phyloP scores from a whole-genome alignment of 2,888 invertebrate species.

The Lasioglossum villosulum region DNA sequence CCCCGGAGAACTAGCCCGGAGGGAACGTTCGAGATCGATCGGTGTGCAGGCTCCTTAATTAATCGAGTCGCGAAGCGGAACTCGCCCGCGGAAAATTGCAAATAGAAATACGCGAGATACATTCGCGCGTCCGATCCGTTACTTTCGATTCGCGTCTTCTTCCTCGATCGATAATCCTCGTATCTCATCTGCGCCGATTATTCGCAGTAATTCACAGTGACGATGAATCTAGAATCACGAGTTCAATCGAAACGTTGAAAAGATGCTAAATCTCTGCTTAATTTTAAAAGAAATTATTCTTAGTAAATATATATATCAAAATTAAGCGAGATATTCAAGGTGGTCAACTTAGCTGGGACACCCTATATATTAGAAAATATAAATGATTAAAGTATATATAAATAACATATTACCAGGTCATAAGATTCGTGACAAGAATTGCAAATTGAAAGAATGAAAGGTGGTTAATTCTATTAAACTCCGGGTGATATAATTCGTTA shows the following conservation, averaged over 20 bases:
- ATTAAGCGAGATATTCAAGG: no score
- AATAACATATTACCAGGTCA: no score
- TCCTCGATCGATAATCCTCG: background rate
- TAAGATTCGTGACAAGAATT: no score
- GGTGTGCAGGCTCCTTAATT: slow-evolving; percentile 34
- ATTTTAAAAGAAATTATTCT: no score
- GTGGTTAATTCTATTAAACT: background rate
- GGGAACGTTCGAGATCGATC: slow-evolving; percentile 13
- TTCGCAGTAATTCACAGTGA: background rate
- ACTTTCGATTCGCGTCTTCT: background rate
- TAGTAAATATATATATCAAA: no score
- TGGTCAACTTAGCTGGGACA: no score
- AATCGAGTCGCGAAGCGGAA: background rate
- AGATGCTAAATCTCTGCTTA: no score
- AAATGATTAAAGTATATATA: no score
- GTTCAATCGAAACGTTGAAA: no score
- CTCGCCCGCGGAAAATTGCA: slow-evolving; percentile 20
- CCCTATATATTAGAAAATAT: no score
- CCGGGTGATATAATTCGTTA: background rate
- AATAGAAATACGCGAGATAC: slow-evolving; percentile 21
- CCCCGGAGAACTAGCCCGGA: background rate
- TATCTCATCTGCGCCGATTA: background rate
- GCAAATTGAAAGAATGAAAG: background rate
- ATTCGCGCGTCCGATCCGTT: slow-evolving; percentile 1
- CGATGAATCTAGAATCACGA: no score